Evolutionary conservation across 2,113 vertebrate species (phyloP), one percentile per base, ranked within the genome.

Genomic region (Typhlomys cinereus): DNA sequence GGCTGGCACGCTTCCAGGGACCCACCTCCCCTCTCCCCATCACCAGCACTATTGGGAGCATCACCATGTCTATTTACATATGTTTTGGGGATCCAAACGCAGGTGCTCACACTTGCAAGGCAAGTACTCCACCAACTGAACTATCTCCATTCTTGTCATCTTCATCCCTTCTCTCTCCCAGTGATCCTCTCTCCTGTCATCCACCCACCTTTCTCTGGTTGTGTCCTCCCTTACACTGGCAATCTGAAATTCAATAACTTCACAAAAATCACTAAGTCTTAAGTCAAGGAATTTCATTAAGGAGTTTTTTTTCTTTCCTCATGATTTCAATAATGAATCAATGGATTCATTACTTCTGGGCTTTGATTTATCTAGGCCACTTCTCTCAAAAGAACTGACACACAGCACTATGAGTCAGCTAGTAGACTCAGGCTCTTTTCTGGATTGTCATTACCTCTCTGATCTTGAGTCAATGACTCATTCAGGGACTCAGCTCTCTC

Each of bases 311-410:
- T 81, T 34, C 79, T 88, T 96, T 85, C n/a, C 66, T 74, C 25
- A 41, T 46, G 25, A 88, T 36, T 91, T 79, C 64, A 85, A 69
- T 44, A 91, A 88, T 12, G 14, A 39, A 34, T 17, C 52, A 82
- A 62, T 50, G 13, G 4, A 15, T 31, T 88, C 70, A 93, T 78
- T 95, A 88, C 20, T 88, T 44, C 31, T 59, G 64, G 73, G n/a
- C 57, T 86, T 84, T 91, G 81, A 93, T 94, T 94, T 90, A 93
- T 93, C 62, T 74, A 90, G 88, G 85, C 41, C 79, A 88, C 64
- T n/a, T 85, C 74, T 70, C 73, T 59, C 39, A 41, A 74, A 79
- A 88, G 86, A 59, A 29, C 64, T 89, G 70, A 59, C 70, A 29
- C n/a, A 34, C 36, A 69, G 88, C 29, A 44, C 82, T 44, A 75